Evolutionary conservation across 2,888 invertebrate genomes (phyloP).

Genomic region (Aphelenchoides bicaudatus): DNA sequence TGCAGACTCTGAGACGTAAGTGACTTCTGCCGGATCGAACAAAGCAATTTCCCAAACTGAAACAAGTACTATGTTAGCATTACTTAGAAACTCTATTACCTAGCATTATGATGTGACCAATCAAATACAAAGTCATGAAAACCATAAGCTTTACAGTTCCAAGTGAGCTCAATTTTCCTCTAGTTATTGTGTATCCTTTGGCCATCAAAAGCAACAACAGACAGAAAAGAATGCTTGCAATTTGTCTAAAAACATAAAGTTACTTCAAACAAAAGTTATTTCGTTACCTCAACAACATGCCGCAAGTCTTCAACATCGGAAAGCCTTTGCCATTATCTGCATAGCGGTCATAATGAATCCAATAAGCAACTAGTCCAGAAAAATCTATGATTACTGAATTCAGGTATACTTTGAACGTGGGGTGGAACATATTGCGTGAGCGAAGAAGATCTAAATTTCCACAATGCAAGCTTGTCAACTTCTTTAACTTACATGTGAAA

Average conservation of each 20-base stretch:
- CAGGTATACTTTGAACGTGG: conserved; percentile 81
- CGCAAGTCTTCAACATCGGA: conserved; percentile 62
- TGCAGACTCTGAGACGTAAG: conserved; percentile 84
- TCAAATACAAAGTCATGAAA: conserved; percentile 75
- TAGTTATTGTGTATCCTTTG: conserved; percentile 84
- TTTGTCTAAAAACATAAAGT: conserved; percentile 29
- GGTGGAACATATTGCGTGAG: conserved; percentile 76
- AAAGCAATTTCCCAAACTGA: conserved; percentile 17
- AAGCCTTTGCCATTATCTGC: conserved; percentile 73
- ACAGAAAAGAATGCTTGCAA: conserved; percentile 67
- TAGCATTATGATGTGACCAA: conserved; percentile 63
- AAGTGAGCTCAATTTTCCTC: conserved; percentile 60
- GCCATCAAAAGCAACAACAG: conserved; percentile 77
- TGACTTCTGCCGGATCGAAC: conserved; percentile 76
- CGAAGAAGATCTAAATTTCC: conserved; percentile 70
- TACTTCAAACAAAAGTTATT: neutral
- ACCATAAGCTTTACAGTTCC: conserved; percentile 71
- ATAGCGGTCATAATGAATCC: conserved; percentile 74
- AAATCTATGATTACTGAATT: conserved; percentile 71
- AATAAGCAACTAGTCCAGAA: conserved; percentile 71
- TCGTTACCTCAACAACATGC: conserved; percentile 58
- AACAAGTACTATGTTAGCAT: neutral
- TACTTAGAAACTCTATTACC: neutral
- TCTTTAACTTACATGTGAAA: conserved; percentile 66
- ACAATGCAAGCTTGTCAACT: conserved; percentile 1